Evolutionary conservation across 53 echinoderm and acorn worm genomes (phyloP), one percentile per base, ranked within the genome.

Genomic region (Astropecten irregularis): DNA sequence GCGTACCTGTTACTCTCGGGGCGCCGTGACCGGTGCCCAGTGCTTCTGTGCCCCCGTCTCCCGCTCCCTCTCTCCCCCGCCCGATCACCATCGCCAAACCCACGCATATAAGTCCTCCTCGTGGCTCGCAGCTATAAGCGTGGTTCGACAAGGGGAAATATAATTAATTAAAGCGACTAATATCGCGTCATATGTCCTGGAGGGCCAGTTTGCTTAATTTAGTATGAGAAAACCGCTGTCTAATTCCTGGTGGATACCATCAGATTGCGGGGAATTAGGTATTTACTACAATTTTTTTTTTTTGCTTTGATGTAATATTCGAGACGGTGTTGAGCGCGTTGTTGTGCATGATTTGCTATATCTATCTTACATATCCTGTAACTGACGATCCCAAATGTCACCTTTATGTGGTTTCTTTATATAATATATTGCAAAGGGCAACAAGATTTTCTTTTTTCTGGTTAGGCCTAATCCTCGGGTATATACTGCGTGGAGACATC

Each of bases 81-180:
- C 11, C 42, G 6, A 42, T 42, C 42, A 6, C 11, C 11, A 6
- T 11, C 42, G 6, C 42, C 42, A 11, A 42, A 11, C 42, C 30
- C 64, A 64, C 64, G 20, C 37, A 64, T 35, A 32, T 3, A 61
- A 39, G 4, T 25, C 20, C 10, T 62, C 63, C 62, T 31, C 36
- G 39, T 42, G 37, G 62, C 79, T 61, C 23, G 31, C 3, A 57
- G 79, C 48, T 32, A 62, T 79, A 62, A 79, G 79, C 40, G 79
- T 29, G 32, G 62, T n/a, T 79, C 79, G 79, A 79, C 79, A 79
- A 61, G 79, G 79, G 85, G 85, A 85, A 71, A 85, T 85, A 85
- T 85, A 85, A 85, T 85, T 85, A 85, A 85, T 85, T 85, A 85
- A 85, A 71, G 85, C 62, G 60, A 59, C 69, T 85, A 85, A 85